Evolutionary conservation across 2,113 vertebrate genomes (phyloP).

Genomic region (Neolamprologus caudopunctatus): DNA sequence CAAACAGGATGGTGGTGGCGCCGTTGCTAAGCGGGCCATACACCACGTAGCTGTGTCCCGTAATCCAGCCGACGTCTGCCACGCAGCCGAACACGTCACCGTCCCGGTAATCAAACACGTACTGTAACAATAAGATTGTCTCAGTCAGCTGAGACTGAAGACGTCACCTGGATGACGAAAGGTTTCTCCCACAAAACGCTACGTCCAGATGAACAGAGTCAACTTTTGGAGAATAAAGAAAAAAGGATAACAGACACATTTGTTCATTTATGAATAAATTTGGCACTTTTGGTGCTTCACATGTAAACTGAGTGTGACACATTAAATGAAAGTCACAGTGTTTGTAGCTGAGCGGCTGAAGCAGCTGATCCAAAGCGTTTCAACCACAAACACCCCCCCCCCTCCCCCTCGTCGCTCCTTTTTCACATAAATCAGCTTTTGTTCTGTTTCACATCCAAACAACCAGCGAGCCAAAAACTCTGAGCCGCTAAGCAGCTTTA

Average conservation of each 20-base stretch:
- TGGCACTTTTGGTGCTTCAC: not conserved
- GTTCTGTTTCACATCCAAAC: slow-evolving; percentile 26
- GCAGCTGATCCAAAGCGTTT: not conserved
- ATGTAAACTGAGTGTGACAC: not conserved
- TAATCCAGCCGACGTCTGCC: slow-evolving; percentile 94
- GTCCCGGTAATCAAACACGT: slow-evolving; percentile 82
- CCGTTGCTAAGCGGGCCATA: slow-evolving; percentile 91
- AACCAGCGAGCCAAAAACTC: not conserved
- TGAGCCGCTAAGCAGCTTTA: slow-evolving; percentile 52
- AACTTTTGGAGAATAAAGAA: not conserved
- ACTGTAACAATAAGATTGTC: slow-evolving; percentile 56
- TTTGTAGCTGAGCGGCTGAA: not conserved
- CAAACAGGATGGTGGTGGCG: slow-evolving; percentile 86
- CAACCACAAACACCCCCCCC: not conserved
- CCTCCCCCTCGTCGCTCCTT: not conserved
- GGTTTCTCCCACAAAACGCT: not conserved
- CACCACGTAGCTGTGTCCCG: slow-evolving; percentile 90
- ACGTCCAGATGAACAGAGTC: not conserved
- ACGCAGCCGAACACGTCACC: slow-evolving; percentile 86
- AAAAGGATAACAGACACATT: not conserved
- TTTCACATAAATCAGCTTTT: slow-evolving; percentile 48
- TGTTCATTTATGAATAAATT: not conserved
- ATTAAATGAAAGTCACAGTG: not conserved
- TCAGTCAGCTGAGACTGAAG: not conserved
- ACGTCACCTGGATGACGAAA: not conserved